Base-by-base conservation (phyloP, 1,140 invertebrate genomes). In the Zaprionus capensis region DNA sequence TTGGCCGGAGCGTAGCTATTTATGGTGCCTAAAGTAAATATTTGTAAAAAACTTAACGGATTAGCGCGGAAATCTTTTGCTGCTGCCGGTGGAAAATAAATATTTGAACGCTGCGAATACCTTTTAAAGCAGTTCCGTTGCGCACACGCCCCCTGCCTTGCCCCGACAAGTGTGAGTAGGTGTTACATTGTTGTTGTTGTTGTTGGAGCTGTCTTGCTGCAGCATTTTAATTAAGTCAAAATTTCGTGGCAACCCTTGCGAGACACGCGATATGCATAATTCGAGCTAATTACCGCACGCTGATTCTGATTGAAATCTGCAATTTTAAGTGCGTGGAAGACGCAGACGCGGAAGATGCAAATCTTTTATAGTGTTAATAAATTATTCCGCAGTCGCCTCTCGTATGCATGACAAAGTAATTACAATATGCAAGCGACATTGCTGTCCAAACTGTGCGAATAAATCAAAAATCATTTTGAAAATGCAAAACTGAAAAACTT, bases 61-160 rank as follows among this genome's bases (percentile, higher is more conserved):
- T 82, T 82, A 87, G 41, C 58, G 70, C 31, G 58, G 41, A 74
- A 70, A 70, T 70, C 58, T 44, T 44, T 26, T 20, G 17, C 28
- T 57, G 36, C 46, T 58, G 62, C 49, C 46, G 51, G 53, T 31
- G 36, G 11, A 72, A 72, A 74, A 66, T 83, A 85, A 86, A 86
- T 86, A 88, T 83, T 88, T 63, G 51, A 78, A 44, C 22, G 4
- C 12, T 65, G 36, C 66, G 31, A 57, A 75, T 70, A 56, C 38
- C 51, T 70, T 70, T 70, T 38, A 36, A 38, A 62, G 58, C 66
- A 63, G 62, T 63, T 63, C 72, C 64, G 57, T 26, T 15, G 14
- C 11, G 20, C 6, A 28, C 26, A 6, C 26, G 20, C 34, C 28
- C 24, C 28, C 14, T 59, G 24, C 24, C 26, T 41, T 15, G 4